Base-by-base conservation (phyloP, 2,888 invertebrate genomes). In the Dicyrtomina minuta region DNA sequence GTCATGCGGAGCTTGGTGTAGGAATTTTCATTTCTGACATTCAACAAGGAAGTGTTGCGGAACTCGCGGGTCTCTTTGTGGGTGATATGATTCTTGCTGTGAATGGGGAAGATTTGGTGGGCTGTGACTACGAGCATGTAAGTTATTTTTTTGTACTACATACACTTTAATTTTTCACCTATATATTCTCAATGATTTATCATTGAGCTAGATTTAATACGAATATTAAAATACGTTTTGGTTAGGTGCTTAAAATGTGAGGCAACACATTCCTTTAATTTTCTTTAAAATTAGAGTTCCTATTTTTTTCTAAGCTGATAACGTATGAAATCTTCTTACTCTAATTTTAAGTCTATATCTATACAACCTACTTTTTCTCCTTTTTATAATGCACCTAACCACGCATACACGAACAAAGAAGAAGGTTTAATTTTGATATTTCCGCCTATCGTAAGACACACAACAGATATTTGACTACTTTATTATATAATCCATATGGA, bases 11-110 rank as follows among this genome's bases (percentile, higher is more conserved):
- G 82, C 90, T 93, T 44, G 94, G 95, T 26, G 89, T 90, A 79
- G 94, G 94, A 70, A 94, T 95, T 82, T 95, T 95, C 84, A 90
- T 95, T 78, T 94, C 94, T 4, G 94, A 95, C 82, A 88, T 95
- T 72, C 93, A 94, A 80, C 93, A 92, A 80, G 92, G 91, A 79
- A 93, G 93, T 79, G 89, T 90, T 22, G 94, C 93, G 1, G 91
- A 92, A 82, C 87, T 88, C 91, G 93, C 92, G 79, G 95, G 97
- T 66, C 86, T 99, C 58, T 90, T 92, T 84, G 96, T 97, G 68
- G 98, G 98, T 73, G 98, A 99, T 83, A 93, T 98, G 91, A 90
- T 99, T 76, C 85, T 99, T 72, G 91, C 94, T 53, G 94, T 98
- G 60, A 99, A 99, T 83, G 91, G 92, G 79, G 95, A 97, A 80